Evolutionary conservation across 2,888 invertebrate genomes (phyloP).

Genomic region (Dinocampus coccinellae): DNA sequence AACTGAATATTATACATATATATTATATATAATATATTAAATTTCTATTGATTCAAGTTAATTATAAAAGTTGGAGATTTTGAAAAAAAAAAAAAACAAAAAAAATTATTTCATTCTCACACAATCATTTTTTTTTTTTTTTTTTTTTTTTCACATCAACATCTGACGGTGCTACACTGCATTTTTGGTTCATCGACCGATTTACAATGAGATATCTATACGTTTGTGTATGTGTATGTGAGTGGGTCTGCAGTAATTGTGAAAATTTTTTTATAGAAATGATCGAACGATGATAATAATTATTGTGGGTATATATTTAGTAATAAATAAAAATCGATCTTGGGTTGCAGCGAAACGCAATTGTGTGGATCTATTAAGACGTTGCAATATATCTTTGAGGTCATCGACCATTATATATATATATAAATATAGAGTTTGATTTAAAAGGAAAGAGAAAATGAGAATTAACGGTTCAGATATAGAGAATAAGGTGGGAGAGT

Average conservation of each 20-base stretch:
- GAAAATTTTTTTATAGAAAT: background rate
- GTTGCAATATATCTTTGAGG: slow-evolving; percentile 26
- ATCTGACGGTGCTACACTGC: background rate
- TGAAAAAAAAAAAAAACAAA: background rate
- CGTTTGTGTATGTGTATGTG: too few relatives aligned
- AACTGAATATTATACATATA: background rate
- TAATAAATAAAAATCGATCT: slow-evolving; percentile 12
- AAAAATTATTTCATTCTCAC: background rate
- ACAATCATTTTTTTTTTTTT: background rate
- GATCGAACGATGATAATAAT: background rate
- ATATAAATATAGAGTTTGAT: background rate
- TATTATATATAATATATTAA: too few relatives aligned
- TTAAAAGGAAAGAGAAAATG: background rate
- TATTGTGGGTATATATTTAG: background rate
- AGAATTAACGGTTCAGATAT: too few relatives aligned
- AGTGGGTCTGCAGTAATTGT: too few relatives aligned
- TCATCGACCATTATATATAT: slow-evolving; percentile 27
- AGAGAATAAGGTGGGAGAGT: background rate
- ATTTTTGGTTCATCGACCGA: background rate
- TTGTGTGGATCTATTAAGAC: slow-evolving; percentile 19
- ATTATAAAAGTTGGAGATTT: too few relatives aligned
- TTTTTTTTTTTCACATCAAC: background rate
- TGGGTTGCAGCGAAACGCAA: background rate
- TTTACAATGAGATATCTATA: background rate
- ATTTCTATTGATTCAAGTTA: too few relatives aligned